phyloP scores from a whole-genome alignment of 2,797 vertebrate genomes.

The Helicolenus hilgendorfi region DNA sequence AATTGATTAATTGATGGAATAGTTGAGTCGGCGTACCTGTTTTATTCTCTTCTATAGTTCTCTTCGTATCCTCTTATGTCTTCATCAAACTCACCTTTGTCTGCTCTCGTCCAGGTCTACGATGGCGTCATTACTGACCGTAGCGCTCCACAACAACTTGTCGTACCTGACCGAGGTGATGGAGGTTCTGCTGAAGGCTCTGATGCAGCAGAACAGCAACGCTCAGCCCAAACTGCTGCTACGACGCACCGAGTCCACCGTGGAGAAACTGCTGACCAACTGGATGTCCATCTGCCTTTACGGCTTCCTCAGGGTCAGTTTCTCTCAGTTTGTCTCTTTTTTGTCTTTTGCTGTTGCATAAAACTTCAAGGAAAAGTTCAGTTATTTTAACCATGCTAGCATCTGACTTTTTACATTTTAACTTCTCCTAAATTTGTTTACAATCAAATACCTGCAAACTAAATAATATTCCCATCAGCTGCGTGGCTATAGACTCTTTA shows the following conservation, averaged over 20 bases:
- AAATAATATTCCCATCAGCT: neutral
- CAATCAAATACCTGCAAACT: neutral
- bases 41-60: neutral
- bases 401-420: neutral
- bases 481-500: neutral
- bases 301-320: slow-evolving; percentile 94
- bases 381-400: neutral
- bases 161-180: slow-evolving; percentile 95
- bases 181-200: slow-evolving; percentile 92
- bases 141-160: slow-evolving; percentile 95
- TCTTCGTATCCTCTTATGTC: neutral
- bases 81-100: neutral
- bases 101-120: slow-evolving; percentile 88
- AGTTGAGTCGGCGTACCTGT: neutral
- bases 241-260: slow-evolving; percentile 94
- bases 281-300: slow-evolving; percentile 99
- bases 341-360: neutral
- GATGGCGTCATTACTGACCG: slow-evolving; percentile 95
- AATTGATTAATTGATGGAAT: neutral
- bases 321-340: neutral
- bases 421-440: neutral
- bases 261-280: slow-evolving; percentile 97
- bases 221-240: slow-evolving; percentile 95
- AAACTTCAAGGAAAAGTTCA: neutral
- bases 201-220: slow-evolving; percentile 95